Evolutionary conservation across 2,113 vertebrate genomes (phyloP), one percentile per base, ranked within the genome.

Genomic region (Podiceps cristatus): DNA sequence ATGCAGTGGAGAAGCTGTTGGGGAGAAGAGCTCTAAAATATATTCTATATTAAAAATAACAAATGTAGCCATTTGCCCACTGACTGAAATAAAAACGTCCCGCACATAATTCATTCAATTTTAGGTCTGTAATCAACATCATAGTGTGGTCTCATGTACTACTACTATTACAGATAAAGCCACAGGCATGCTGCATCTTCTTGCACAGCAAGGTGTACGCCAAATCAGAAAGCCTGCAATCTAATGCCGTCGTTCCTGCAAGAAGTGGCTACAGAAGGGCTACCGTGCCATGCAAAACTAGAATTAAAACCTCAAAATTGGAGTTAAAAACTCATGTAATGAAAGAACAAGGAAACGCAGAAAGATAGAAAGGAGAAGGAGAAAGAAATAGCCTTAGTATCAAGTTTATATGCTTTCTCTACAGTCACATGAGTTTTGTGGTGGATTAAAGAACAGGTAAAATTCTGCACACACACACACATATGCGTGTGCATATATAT

Each of bases 401-500:
- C 9, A 72, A 82, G 31, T 9, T 37, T 53, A 7, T 12, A 11
- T 9, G 22, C 55, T 75, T 93, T 62, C 31, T 71, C 33, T 33
- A 18, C n/a, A 62, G 40, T n/a, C 53, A 53, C 72, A 7, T 2
- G 4, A 72, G 68, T 12, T 28, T 45, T 20, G 28, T 1, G 8
- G 27, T 58, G 17, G 22, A 60, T 59, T 63, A 47, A 89, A 77
- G 50, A 47, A 0, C 14, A 66, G 24, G 45, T 45, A 35, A 33
- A 94, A 60, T 15, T 50, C 62, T 53, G 5, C 11, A 53, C 18
- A 62, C 5, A 58, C 18, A 58, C 9, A 33, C 0, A 37, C 0
- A 7, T 1, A 25, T 4, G 3, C 24, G 23, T 28, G 18, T 10
- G 11, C 2, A 20, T 7, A 13, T 31, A n/a, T 14, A 63, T 16